Conservation (phyloP, 2,888 invertebrate species). For the Tholera decimalis region DNA sequence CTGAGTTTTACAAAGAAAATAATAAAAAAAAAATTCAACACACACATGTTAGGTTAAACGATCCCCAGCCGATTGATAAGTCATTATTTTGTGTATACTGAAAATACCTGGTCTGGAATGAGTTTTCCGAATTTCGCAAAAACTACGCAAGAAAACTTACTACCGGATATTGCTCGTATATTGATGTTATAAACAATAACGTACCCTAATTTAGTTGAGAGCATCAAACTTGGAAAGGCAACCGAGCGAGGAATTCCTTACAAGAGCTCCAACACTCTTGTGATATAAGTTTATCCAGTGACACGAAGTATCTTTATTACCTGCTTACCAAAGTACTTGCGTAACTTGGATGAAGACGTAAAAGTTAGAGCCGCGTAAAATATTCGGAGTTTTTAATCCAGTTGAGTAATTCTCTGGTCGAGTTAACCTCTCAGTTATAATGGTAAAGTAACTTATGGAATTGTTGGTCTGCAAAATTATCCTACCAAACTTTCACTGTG, state of each 20-base stretch:
- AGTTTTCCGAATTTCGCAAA: conserved; percentile 15
- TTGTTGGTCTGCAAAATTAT: too few species aligned
- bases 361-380: conserved; percentile 57
- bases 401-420: conserved; percentile 30
- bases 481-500: too few species aligned
- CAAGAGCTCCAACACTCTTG: conserved; percentile 57
- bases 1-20: too few species aligned
- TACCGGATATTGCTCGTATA: conserved; percentile 30
- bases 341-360: conserved; percentile 57
- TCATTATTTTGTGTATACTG: background rate
- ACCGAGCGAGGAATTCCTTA: conserved; percentile 49
- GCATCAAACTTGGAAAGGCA: conserved; percentile 40
- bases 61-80: too few species aligned
- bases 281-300: conserved; percentile 62
- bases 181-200: conserved; percentile 45
- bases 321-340: conserved; percentile 49
- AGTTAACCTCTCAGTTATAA: conserved; percentile 18
- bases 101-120: background rate
- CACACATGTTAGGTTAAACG: too few species aligned
- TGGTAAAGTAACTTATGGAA: background rate
- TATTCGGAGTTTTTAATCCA: conserved; percentile 61
- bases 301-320: conserved; percentile 60
- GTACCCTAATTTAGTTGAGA: conserved; percentile 50
- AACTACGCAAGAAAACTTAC: conserved; percentile 19
- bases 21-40: too few species aligned